Evolutionary conservation across 2,113 vertebrate species (phyloP).

Genomic region (Cynoglossus semilaevis): DNA sequence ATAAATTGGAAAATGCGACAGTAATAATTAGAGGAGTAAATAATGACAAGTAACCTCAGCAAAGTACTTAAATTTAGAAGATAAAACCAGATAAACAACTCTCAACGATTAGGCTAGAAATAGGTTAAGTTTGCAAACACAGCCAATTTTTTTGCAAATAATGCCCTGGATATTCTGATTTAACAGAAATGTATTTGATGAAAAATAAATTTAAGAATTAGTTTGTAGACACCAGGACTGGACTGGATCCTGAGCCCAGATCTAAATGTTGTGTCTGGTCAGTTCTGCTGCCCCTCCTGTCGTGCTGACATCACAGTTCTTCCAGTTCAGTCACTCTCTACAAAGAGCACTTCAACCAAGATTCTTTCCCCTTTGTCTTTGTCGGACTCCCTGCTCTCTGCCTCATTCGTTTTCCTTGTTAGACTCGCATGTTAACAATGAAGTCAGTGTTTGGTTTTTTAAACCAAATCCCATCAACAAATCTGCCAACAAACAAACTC

Average conservation of each 20-base stretch:
- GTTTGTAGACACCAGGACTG: too few species aligned
- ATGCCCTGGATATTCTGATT: too few species aligned
- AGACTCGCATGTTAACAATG: conserved; percentile 60
- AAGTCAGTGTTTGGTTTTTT: conserved; percentile 64
- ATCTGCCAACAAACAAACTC: conserved; percentile 68
- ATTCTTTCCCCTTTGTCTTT: conserved; percentile 63
- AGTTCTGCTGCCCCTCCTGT: neutral
- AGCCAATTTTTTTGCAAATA: too few species aligned
- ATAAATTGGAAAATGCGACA: too few species aligned
- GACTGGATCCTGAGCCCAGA: neutral
- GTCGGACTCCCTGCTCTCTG: conserved; percentile 35
- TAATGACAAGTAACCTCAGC: too few species aligned
- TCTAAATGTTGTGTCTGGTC: conserved; percentile 10
- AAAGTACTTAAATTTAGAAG: too few species aligned
- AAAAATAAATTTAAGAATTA: too few species aligned
- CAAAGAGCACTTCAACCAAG: conserved; percentile 61
- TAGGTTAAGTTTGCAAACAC: too few species aligned
- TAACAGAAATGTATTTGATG: too few species aligned
- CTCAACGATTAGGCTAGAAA: too few species aligned
- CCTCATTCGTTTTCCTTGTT: conserved; percentile 37
- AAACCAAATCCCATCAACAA: conserved; percentile 52
- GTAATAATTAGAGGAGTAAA: too few species aligned
- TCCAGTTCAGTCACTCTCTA: conserved; percentile 63
- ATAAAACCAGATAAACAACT: too few species aligned
- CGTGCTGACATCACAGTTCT: conserved; percentile 44